Evolutionary conservation across 2,113 vertebrate genomes (phyloP), one percentile per base, ranked within the genome.

Genomic region (Melozone crissalis): DNA sequence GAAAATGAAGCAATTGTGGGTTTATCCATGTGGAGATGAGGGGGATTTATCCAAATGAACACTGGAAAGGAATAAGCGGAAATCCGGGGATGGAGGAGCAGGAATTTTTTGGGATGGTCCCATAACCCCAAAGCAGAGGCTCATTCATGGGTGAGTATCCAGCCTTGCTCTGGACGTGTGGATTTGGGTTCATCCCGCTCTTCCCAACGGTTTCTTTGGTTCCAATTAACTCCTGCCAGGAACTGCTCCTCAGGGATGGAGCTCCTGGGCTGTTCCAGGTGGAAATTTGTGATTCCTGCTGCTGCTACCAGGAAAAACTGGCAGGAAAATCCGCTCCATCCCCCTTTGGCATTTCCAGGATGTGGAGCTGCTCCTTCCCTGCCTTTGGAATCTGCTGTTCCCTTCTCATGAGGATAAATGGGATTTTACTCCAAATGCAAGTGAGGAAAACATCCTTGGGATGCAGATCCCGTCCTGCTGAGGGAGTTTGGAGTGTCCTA

Each of bases 111-210:
- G 15, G 41, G 54, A 23, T 0, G 19, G 9, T 41, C 63, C 49
- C 5, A 1, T 33, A 69, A 73, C 2, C 49, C 33, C 13, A 12
- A 54, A 73, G 33, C 67, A 66, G 43, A 3, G 41, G 51, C 65
- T 89, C 55, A 37, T 30, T 28, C 30, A 19, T 0, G 12, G 15
- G 44, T 51, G 51, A 67, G 20, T 0, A 39, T 23, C 57, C 2
- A 2, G 52, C 26, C 35, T 69, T 0, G 3, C 22, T 67, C 49
- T 9, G 27, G 11, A 21, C 55, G 13, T 4, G 16, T 0, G 1
- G 58, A 59, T 80, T 33, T 7, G 49, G 51, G 18, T 21, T 88
- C 67, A 65, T 71, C 62, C 54, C 7, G 10, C 57, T 67, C 47
- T 58, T 58, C 8, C 3, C 47, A 31, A 5, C 1, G 4, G 8